Evolutionary conservation across 1,140 invertebrate genomes (phyloP), one percentile per base, ranked within the genome.

Genomic region (Anthonomus grandis): DNA sequence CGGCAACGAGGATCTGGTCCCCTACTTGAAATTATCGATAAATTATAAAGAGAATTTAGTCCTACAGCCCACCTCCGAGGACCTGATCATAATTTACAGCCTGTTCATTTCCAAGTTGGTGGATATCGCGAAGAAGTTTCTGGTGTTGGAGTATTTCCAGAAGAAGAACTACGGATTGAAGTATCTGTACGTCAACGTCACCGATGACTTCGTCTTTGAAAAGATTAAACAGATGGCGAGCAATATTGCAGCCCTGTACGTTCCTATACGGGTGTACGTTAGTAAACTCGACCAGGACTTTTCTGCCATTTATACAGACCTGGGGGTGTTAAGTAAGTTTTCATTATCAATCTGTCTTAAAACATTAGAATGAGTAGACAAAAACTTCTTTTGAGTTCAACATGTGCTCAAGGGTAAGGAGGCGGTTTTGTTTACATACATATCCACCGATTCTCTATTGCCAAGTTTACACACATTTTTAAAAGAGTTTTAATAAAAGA

Each of bases 1-100:
- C 23, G 61, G 61, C 0, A 64, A 77, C 36, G 60, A 63, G 3
- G 53, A 68, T 1, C 64, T 62, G 2, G 73, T 81, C 17, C 82
- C 83, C 3, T 72, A 75, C 51, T 64, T 84, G 3, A 74, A 76
- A 52, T 17, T 84, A 6, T 69, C 73, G 23, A 64, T 81, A 49
- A 70, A 73, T 64, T 80, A 77, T 64, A 69, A 78, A 41, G 71
- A 74, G 15, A 75, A 76, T 51, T 74, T 82, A 56, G 57, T 70
- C 39, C 71, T 79, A 38, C 64, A 72, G 50, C 77, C 78, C 18
- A 73, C 78, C 6, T 64, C 76, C 5, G 65, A 77, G 49, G 68
- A 70, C 23, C 72, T 79, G 15, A 76, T 69, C 57, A 39, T 67
- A 18, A 66, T 74, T 24, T 80, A 74, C 60, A 74, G 75, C 55